Base-by-base conservation (phyloP, 2,113 vertebrate species). In the Microcebus ravelobensis region DNA sequence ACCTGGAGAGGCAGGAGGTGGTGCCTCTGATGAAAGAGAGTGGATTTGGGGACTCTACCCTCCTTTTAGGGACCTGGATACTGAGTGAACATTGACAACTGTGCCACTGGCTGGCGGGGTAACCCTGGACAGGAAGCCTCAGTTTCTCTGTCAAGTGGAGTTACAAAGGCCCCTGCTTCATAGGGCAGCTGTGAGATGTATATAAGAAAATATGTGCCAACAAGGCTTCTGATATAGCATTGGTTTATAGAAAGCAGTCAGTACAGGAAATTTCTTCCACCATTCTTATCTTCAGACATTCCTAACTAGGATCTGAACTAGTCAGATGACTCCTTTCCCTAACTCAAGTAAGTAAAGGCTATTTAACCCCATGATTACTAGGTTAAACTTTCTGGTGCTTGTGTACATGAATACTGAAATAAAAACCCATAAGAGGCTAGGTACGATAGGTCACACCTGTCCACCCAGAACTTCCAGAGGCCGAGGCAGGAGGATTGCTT, bases 1-100 rank as follows among this genome's bases (percentile, higher is more conserved):
- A 98, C 96, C 93, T 97, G 97, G 97, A 98, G 96, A 98, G 95
- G 95, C 97, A 98, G 96, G 95, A 98, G 95, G 97, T 96, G 98
- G 97, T 94, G 96, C 96, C 95, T 97, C 97, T 98, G 96, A 96
- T 97, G 98, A 98, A 79, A 80, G 67, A 96, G 91, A 98, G 65
- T 95, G 13, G 73, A 52, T 68, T 55, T 15, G 4, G 52, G 31
- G 27, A n/a, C 12, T 31, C 27, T 13, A 12, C 8, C 20, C 5
- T 65, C 29, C 1, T 94, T 83, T 82, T 13, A 61, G 34, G 10
- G 50, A 83, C 67, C 48, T 45, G 42, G 83, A 89, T 59, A 3
- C 50, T 80, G 6, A 3, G 39, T 3, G 1, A 65, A 21, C 1
- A 1, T 71, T 80, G 15, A 79, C 6, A 68, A 20, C 65, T 63